Base-by-base conservation (phyloP, 2,888 invertebrate species). In the Clostera curtula region DNA sequence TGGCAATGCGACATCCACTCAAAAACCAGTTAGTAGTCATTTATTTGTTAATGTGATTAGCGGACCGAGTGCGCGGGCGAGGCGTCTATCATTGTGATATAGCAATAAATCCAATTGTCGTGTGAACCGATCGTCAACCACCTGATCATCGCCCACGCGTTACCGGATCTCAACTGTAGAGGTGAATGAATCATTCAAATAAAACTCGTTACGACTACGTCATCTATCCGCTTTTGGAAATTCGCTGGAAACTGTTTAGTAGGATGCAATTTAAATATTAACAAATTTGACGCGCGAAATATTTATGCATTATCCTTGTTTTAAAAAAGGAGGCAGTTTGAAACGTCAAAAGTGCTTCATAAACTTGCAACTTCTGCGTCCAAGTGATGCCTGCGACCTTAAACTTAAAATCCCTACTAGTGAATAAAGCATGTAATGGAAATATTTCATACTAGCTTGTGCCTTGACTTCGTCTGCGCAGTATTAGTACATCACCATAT, bases 41-140 rank as follows among this genome's bases (percentile, higher is more conserved):
- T 48, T 39, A 29, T 44, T 40, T 44, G 54, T 49, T 51, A 44
- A 40, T 39, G n/a, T 49, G 53, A 47, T 45, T 39, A 42, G 55
- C 47, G 49, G 51, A 37, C 41, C 44, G 32, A n/a, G n/a, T n/a
- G n/a, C 38, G 53, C 40, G 43, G 45, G 34, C 51, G 49, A 29
- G 51, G 49, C 52, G 53, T 54, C 56, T 66, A 65, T 66, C 60
- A 60, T 56, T 51, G 55, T 51, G 49, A 56, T 60, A 59, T 59
- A 38, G 33, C 38, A 64, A 64, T 61, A 66, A 56, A 49, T 46
- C 49, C 56, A 65, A 69, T 68, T 62, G 60, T 57, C 65, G 60
- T 68, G 65, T 57, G 65, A 65, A 58, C n/a, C 61, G 54, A 52
- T 46, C 48, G 50, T 54, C 53, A 54, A 63, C 63, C 67, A 72